These are phyloP conservation scores for Saxicola maurus DNA, from an alignment of 2,797 vertebrate species.

Conservation along the genomic window DNA sequence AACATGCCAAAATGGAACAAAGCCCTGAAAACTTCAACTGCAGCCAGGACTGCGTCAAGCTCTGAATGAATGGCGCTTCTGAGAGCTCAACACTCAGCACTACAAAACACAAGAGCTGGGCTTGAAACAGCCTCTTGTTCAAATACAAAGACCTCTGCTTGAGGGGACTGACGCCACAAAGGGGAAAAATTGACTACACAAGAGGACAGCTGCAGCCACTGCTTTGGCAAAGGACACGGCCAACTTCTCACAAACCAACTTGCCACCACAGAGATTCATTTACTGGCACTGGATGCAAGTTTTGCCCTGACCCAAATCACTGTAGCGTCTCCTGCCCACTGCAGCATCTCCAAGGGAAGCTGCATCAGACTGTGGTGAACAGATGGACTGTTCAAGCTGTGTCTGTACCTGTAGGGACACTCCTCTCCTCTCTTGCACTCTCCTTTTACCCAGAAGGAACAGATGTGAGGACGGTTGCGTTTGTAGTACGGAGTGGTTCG, in stretches of 20 bases:
- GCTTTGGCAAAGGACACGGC: not conserved
- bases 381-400: not conserved
- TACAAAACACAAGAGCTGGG: not conserved
- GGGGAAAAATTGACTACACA: not conserved
- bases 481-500: conserved; percentile 98
- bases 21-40: not conserved
- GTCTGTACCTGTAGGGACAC: conserved; percentile 91
- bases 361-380: fast-evolving
- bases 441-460: conserved; percentile 99
- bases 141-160: not conserved
- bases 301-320: not conserved
- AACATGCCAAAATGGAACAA: not conserved
- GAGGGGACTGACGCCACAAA: not conserved
- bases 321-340: fast-evolving
- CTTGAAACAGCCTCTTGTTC: conserved; percentile 25
- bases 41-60: not conserved
- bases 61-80: not conserved
- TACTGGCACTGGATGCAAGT: not conserved
- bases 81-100: not conserved
- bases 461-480: conserved; percentile 96
- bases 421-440: conserved; percentile 98
- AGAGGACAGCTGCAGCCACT: not conserved
- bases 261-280: not conserved
- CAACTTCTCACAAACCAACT: not conserved
- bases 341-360: not conserved